phyloP scores from a whole-genome alignment of 1,140 invertebrate species.

The Leptonema lineaticorne region DNA sequence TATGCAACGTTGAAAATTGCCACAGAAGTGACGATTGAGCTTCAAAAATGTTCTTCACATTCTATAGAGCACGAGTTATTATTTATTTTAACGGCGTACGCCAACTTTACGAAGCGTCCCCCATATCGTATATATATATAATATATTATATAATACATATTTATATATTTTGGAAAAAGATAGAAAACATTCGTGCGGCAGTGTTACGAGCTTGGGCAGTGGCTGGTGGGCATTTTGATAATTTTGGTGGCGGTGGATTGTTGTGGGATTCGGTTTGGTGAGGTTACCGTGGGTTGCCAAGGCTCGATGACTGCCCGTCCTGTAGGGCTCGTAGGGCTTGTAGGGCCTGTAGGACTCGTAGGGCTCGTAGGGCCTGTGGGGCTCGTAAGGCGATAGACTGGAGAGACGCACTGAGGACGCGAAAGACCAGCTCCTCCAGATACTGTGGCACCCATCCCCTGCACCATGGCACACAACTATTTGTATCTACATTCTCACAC shows the following conservation, averaged over 20 bases:
- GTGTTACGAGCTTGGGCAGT: slow-evolving; percentile 29
- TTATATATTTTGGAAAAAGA: no score
- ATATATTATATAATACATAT: background rate
- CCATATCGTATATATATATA: background rate
- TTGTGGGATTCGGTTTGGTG: slow-evolving; percentile 16
- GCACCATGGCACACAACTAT: slow-evolving; percentile 27
- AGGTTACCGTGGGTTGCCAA: slow-evolving; percentile 34
- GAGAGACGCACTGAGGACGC: slow-evolving; percentile 28
- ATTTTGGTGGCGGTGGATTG: slow-evolving; percentile 20
- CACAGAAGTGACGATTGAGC: no score
- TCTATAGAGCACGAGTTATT: no score
- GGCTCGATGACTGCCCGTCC: slow-evolving; percentile 22
- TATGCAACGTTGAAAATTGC: no score
- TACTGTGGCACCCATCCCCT: slow-evolving; percentile 23
- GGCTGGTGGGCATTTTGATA: slow-evolving; percentile 19
- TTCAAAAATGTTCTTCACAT: no score
- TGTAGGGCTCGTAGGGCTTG: slow-evolving; percentile 33
- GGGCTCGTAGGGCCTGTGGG: slow-evolving; percentile 30
- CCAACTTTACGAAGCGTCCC: no score
- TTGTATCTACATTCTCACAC: slow-evolving; percentile 7
- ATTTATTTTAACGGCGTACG: no score
- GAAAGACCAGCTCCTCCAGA: slow-evolving; percentile 28
- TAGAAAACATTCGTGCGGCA: slow-evolving; percentile 30
- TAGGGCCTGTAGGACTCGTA: slow-evolving; percentile 37
- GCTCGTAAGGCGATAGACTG: slow-evolving; percentile 30